Evolutionary conservation across 2,113 vertebrate species (phyloP).

Genomic region (Clinocottus analis): DNA sequence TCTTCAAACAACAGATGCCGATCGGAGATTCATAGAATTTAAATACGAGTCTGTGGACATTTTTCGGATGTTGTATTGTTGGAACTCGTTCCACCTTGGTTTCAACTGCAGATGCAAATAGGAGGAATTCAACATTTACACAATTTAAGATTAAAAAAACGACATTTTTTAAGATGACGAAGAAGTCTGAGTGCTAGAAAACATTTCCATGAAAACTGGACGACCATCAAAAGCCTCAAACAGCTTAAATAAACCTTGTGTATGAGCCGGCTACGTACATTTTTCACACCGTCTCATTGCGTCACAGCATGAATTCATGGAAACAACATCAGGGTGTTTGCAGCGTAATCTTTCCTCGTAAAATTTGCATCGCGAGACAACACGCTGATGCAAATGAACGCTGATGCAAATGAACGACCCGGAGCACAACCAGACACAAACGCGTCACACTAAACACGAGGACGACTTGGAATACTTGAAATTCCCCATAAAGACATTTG

Average conservation of each 20-base stretch:
- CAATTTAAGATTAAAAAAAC: no score
- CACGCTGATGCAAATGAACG: not conserved
- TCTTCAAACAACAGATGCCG: conserved; percentile 28
- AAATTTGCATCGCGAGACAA: not conserved
- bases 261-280: not conserved
- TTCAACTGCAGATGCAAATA: no score
- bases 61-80: no score
- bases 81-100: no score
- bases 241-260: no score
- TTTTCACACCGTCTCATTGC: not conserved
- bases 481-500: not conserved
- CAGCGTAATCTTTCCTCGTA: not conserved
- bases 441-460: not conserved
- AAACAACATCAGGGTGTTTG: not conserved
- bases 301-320: not conserved
- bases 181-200: no score
- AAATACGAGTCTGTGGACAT: conserved; percentile 26
- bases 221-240: not conserved
- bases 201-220: not conserved
- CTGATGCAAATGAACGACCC: not conserved
- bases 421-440: not conserved
- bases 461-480: not conserved
- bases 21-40: conserved; percentile 42
- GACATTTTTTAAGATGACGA: no score
- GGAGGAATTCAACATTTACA: not conserved